Percentiles rank a stretch among this genome's conserved stretches.
phyloP scores from a whole-genome alignment of 2,113 vertebrate genomes.

The Todiramphus saurophagus region DNA sequence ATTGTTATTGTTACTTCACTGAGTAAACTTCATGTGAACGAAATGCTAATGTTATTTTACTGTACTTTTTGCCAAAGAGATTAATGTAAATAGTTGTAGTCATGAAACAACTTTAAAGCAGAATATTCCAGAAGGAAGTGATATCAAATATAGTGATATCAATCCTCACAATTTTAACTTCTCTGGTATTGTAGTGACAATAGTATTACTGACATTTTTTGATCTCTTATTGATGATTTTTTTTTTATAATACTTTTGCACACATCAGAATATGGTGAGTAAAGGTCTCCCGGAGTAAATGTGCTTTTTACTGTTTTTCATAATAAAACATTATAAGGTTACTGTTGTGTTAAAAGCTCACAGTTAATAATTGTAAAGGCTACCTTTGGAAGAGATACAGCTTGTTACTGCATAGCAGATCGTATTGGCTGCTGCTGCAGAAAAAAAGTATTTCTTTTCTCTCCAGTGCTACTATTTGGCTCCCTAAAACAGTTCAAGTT shows the following conservation, averaged over 20 bases:
- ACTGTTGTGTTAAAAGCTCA: background rate
- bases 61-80: background rate
- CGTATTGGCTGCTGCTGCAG: background rate
- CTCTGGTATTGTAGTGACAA: background rate
- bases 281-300: background rate
- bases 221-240: background rate
- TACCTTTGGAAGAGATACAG: background rate
- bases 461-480: background rate
- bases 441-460: background rate
- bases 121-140: background rate
- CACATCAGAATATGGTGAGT: background rate
- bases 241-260: background rate
- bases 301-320: background rate
- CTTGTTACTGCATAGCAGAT: background rate
- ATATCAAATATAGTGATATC: background rate
- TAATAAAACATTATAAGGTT: background rate
- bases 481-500: too few relatives aligned
- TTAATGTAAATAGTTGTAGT: background rate
- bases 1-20: background rate
- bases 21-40: background rate
- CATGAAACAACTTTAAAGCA: background rate
- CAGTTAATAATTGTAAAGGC: background rate
- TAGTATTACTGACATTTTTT: background rate
- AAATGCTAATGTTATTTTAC: background rate
- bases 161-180: background rate